phyloP scores from a whole-genome alignment of 1,140 invertebrate species.

The Mylabris phalerata region DNA sequence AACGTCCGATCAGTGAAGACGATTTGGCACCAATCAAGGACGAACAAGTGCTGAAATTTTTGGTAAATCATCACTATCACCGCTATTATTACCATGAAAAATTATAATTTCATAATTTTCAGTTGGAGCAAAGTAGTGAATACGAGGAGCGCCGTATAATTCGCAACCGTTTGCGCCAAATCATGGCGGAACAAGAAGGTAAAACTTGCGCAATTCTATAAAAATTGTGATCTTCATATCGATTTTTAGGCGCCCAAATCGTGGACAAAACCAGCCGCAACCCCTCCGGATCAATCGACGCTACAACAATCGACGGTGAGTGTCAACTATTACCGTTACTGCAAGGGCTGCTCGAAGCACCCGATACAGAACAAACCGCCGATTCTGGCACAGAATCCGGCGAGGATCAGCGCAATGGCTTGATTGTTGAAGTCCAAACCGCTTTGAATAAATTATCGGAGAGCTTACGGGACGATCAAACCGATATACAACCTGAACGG shows the following conservation, averaged over 20 bases:
- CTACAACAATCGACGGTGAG: conserved; percentile 46
- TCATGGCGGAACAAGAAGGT: conserved; percentile 76
- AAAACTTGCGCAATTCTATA: conserved; percentile 13
- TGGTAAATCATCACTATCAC: conserved; percentile 48
- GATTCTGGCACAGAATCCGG: conserved; percentile 64
- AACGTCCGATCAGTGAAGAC: conserved; percentile 40
- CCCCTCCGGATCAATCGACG: conserved; percentile 37
- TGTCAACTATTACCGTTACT: conserved; percentile 54
- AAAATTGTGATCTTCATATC: not conserved
- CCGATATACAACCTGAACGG: conserved; percentile 46
- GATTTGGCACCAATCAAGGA: conserved; percentile 67
- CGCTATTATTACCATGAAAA: not conserved
- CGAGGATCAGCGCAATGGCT: conserved; percentile 52
- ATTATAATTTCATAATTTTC: conserved; percentile 31
- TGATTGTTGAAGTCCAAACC: conserved; percentile 71
- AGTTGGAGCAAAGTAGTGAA: conserved; percentile 77
- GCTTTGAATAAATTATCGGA: conserved; percentile 66
- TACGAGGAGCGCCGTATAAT: conserved; percentile 80
- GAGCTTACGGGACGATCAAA: conserved; percentile 53
- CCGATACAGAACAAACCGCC: conserved; percentile 34
- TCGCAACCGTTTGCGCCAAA: conserved; percentile 64
- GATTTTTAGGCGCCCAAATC: conserved; percentile 47
- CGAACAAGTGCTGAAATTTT: conserved; percentile 59
- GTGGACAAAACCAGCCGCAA: conserved; percentile 48
- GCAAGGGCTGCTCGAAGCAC: conserved; percentile 41